phyloP scores from a whole-genome alignment of 2,797 vertebrate species.

The Echiichthys vipera region DNA sequence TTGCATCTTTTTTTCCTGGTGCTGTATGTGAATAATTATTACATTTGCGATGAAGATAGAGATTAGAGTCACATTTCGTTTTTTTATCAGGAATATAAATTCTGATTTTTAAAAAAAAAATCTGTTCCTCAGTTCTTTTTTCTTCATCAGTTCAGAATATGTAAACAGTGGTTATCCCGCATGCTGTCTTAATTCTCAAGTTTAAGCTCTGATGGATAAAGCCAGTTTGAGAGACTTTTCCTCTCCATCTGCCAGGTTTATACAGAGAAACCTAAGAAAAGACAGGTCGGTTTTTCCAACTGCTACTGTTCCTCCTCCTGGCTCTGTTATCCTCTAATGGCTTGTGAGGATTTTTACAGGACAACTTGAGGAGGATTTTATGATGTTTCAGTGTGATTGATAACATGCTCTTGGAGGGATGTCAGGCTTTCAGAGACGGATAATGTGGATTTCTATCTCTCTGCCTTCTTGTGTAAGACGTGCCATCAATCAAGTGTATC shows the following conservation, averaged over 20 bases:
- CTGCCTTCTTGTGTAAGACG: conserved; percentile 80
- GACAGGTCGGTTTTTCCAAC: conserved; percentile 51
- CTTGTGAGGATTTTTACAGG: conserved; percentile 80
- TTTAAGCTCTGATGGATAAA: conserved; percentile 50
- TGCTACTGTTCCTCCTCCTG: conserved; percentile 48
- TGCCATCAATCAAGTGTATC: conserved; percentile 81
- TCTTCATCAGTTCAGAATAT: conserved; percentile 23
- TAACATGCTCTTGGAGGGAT: conserved; percentile 81
- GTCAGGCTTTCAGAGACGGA: conserved; percentile 84
- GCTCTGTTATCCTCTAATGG: conserved; percentile 71
- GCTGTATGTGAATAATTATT: conserved; percentile 52
- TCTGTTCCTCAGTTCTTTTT: conserved; percentile 1
- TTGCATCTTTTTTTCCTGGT: not conserved
- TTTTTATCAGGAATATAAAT: conserved; percentile 39
- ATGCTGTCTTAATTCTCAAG: conserved; percentile 19
- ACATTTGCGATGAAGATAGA: conserved; percentile 48
- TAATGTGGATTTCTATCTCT: conserved; percentile 86
- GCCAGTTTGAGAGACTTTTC: conserved; percentile 2
- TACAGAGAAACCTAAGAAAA: conserved; percentile 44
- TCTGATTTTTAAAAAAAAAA: conserved; percentile 24
- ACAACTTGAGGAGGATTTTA: conserved; percentile 83
- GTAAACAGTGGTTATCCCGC: conserved; percentile 27
- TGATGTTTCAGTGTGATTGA: conserved; percentile 85
- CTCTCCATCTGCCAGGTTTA: conserved; percentile 28
- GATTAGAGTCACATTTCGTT: conserved; percentile 43